phyloP scores from a whole-genome alignment of 2,888 invertebrate genomes.

The Acleris cristana region DNA sequence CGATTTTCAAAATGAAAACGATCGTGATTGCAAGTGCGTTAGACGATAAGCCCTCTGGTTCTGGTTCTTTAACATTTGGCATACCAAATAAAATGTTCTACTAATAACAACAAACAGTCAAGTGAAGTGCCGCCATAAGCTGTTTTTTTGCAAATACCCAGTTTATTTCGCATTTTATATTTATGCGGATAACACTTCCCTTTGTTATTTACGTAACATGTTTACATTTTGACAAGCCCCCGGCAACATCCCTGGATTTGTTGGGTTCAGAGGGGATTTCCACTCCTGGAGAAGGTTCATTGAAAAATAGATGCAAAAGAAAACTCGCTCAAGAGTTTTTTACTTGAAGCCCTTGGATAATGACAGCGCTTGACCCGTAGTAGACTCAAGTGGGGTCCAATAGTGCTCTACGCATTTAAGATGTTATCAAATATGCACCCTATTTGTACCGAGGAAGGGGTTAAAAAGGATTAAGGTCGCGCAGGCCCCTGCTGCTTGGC shows the following conservation, averaged over 20 bases:
- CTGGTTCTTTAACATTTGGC: no score
- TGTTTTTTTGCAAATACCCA: background rate
- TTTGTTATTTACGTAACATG: conserved; percentile 48
- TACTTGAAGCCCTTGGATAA: conserved; percentile 59
- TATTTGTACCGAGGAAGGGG: conserved; percentile 37
- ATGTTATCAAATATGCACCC: conserved; percentile 46
- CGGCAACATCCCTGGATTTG: conserved; percentile 52
- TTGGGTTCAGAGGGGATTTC: conserved; percentile 58
- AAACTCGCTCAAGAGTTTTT: conserved; percentile 53
- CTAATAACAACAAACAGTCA: no score
- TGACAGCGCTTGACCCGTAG: conserved; percentile 59
- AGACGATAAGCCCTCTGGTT: no score
- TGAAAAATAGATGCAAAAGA: conserved; percentile 59
- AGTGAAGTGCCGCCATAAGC: no score
- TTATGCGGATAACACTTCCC: conserved; percentile 35
- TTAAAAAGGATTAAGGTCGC: conserved; percentile 30
- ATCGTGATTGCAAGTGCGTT: no score
- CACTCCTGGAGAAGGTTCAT: conserved; percentile 48
- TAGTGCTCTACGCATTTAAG: conserved; percentile 44
- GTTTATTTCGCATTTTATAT: conserved; percentile 19
- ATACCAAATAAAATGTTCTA: no score
- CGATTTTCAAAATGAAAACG: no score
- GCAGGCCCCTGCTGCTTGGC: conserved; percentile 27
- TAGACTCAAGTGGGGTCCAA: conserved; percentile 52
- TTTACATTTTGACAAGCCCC: conserved; percentile 52